phyloP scores from a whole-genome alignment of 2,888 invertebrate genomes.

The Brachylomia viminalis region DNA sequence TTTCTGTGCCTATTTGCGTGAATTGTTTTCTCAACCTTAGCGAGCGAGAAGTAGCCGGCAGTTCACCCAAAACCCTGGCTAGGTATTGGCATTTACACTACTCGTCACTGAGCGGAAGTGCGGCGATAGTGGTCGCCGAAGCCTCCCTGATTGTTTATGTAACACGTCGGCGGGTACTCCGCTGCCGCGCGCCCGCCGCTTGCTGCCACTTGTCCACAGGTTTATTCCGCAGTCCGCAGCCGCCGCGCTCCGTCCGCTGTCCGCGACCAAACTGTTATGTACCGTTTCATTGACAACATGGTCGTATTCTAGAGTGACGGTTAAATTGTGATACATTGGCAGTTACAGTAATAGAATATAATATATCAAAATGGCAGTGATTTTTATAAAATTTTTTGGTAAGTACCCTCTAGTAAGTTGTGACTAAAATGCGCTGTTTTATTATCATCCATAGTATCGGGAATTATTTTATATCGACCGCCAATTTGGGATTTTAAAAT shows the following conservation, averaged over 20 bases:
- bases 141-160: conserved; percentile 72
- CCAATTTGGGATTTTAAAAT: not conserved
- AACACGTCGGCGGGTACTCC: conserved; percentile 67
- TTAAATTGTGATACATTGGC: conserved; percentile 60
- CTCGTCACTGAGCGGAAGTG: conserved; percentile 60
- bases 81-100: conserved; percentile 40
- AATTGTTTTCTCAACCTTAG: conserved; percentile 9
- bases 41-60: not conserved
- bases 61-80: conserved; percentile 5
- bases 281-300: conserved; percentile 62
- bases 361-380: conserved; percentile 82
- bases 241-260: conserved; percentile 69
- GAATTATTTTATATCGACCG: conserved; percentile 14
- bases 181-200: conserved; percentile 44
- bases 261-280: conserved; percentile 45
- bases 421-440: not conserved
- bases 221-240: conserved; percentile 67
- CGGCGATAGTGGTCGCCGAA: conserved; percentile 60
- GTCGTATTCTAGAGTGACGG: conserved; percentile 62
- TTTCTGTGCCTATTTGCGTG: not conserved
- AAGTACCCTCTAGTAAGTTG: conserved; percentile 68
- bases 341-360: conserved; percentile 45
- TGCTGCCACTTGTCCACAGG: conserved; percentile 51
- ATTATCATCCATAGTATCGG: not conserved
- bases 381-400: conserved; percentile 83